phyloP scores from a whole-genome alignment of 2,797 vertebrate genomes.

The Platyrinchus mystaceus region DNA sequence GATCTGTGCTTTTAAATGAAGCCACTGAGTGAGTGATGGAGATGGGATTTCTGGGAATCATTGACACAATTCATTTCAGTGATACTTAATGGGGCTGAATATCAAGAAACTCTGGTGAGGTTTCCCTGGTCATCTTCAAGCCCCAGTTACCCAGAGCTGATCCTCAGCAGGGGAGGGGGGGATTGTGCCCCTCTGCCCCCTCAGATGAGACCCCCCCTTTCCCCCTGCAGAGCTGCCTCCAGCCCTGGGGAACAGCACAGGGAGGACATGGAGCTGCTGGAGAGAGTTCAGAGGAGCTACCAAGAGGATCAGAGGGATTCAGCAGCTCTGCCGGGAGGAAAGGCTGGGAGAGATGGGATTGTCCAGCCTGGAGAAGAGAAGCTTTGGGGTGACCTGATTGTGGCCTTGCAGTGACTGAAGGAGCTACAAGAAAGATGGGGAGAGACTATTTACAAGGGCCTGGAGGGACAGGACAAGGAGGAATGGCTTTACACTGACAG shows the following conservation, averaged over 20 bases:
- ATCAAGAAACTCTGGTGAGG: neutral
- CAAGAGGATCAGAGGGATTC: neutral
- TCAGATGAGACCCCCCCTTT: neutral
- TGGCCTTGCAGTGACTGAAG: rapidly evolving
- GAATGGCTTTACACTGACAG: rapidly evolving
- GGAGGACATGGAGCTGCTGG: neutral
- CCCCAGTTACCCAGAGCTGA: neutral
- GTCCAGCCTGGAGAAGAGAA: neutral
- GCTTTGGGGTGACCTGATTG: rapidly evolving
- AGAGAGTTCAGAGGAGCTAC: neutral
- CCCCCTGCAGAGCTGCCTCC: neutral
- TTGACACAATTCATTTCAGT: neutral
- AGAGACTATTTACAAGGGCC: rapidly evolving
- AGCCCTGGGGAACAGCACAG: neutral
- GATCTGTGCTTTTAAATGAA: neutral
- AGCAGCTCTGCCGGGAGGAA: neutral
- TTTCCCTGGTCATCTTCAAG: neutral
- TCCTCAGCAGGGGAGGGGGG: neutral
- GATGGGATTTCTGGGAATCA: neutral
- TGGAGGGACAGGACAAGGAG: neutral
- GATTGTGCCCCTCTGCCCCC: neutral
- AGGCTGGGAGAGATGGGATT: neutral
- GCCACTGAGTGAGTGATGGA: neutral
- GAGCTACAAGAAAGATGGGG: rapidly evolving
- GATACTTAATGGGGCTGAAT: neutral